Evolutionary conservation across 1,140 invertebrate genomes (phyloP).

Genomic region (Ceratosolen fusciceps): DNA sequence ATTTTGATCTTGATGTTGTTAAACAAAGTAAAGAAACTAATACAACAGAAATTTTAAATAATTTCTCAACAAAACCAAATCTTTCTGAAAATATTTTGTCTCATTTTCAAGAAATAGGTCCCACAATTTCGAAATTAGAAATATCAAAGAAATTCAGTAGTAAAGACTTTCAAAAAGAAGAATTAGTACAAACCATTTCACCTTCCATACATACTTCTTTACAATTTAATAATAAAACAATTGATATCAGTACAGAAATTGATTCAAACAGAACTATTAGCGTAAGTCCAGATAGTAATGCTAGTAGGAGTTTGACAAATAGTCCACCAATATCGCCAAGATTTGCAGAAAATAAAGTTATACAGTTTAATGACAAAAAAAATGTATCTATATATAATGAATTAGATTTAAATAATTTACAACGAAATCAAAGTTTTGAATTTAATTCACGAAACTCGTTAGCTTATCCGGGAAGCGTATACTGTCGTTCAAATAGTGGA

Average conservation of each 20-base stretch:
- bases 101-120: not conserved
- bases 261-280: constrained; percentile 55
- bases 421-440: constrained; percentile 63
- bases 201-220: not conserved
- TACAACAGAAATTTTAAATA: not conserved
- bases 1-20: not conserved
- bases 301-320: constrained; percentile 61
- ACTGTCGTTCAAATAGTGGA: constrained; percentile 63
- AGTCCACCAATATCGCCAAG: constrained; percentile 68
- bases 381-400: constrained; percentile 49
- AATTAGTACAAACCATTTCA: not conserved
- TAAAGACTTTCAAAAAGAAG: not conserved
- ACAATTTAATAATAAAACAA: constrained; percentile 3
- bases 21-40: not conserved
- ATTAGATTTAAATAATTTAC: constrained; percentile 44
- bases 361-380: constrained; percentile 39
- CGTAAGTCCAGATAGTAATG: constrained; percentile 67
- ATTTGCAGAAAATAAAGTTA: constrained; percentile 58
- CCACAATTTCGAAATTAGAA: not conserved
- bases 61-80: not conserved
- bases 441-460: constrained; percentile 64
- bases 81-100: not conserved
- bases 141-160: not conserved
- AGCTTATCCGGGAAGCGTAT: constrained; percentile 64
- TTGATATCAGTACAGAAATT: not conserved